Conservation (phyloP, 2,888 invertebrate species). For the Lagria hirta region DNA sequence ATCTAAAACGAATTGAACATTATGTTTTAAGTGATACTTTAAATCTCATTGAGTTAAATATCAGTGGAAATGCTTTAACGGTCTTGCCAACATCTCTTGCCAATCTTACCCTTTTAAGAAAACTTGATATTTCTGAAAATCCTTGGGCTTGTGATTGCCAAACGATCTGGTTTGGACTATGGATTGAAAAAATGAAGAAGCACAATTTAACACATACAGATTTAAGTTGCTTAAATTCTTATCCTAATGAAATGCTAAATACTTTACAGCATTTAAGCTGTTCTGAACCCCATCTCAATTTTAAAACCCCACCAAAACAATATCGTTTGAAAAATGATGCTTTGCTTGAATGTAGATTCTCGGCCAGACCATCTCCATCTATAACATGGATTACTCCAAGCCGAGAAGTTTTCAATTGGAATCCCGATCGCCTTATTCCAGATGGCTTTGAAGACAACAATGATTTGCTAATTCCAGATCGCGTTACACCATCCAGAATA, state of each 20-base stretch:
- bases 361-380: constrained; percentile 72
- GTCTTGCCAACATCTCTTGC: constrained; percentile 71
- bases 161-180: constrained; percentile 50
- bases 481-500: constrained; percentile 59
- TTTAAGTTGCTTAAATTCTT: constrained; percentile 64
- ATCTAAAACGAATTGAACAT: constrained; percentile 63
- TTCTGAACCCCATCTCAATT: constrained; percentile 63
- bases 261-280: constrained; percentile 70
- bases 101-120: constrained; percentile 63
- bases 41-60: constrained; percentile 63
- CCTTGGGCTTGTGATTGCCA: constrained; percentile 86
- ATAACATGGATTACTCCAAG: constrained; percentile 85
- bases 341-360: constrained; percentile 68
- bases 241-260: constrained; percentile 67
- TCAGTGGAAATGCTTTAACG: constrained; percentile 70
- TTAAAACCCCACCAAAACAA: constrained; percentile 62
- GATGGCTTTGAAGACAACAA: constrained; percentile 67
- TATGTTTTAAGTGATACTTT: constrained; percentile 65
- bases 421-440: constrained; percentile 68
- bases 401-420: constrained; percentile 73
- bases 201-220: constrained; percentile 57
- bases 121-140: constrained; percentile 71
- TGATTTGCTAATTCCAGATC: constrained; percentile 52
- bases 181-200: constrained; percentile 53
- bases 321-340: constrained; percentile 67